Percentiles rank a stretch among this genome's conserved stretches.
These are phyloP conservation scores for Oncorhynchus mykiss DNA, from an alignment of 2,113 vertebrate genomes.

Conservation along the genomic window DNA sequence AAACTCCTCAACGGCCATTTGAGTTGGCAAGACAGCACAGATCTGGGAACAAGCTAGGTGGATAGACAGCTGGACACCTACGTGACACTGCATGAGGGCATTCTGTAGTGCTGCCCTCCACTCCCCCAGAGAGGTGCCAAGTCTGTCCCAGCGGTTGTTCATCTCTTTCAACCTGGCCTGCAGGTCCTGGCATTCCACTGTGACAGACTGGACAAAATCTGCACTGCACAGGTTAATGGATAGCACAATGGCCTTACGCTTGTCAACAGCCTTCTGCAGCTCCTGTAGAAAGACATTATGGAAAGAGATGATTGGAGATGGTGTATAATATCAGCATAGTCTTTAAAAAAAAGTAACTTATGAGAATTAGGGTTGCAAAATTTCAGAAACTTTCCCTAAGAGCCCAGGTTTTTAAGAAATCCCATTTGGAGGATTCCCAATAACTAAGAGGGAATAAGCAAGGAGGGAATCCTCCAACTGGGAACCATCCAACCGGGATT, in stretches of 20 bases:
- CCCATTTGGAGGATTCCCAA: no score
- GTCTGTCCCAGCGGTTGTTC: constrained; percentile 89
- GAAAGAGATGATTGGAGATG: neutral
- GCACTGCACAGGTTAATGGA: constrained; percentile 95
- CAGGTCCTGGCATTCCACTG: constrained; percentile 78
- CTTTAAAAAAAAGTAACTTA: no score
- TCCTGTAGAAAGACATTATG: constrained; percentile 72
- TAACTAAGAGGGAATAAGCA: no score
- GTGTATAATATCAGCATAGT: neutral
- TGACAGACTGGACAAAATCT: constrained; percentile 85
- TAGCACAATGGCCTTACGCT: constrained; percentile 90
- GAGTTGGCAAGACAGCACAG: no score
- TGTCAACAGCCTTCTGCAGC: constrained; percentile 91
- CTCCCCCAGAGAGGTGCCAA: constrained; percentile 81
- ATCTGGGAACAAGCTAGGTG: no score
- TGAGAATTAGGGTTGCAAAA: no score
- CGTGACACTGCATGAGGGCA: constrained; percentile 95
- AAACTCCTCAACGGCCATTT: no score
- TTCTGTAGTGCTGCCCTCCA: constrained; percentile 88
- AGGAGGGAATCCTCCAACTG: no score
- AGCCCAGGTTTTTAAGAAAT: no score
- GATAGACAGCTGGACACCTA: constrained; percentile 46
- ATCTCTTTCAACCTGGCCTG: constrained; percentile 86
- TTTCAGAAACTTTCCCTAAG: no score
- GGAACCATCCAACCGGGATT: no score